phyloP scores from a whole-genome alignment of 1,140 invertebrate species.

The Rhizoglyphus robini region DNA sequence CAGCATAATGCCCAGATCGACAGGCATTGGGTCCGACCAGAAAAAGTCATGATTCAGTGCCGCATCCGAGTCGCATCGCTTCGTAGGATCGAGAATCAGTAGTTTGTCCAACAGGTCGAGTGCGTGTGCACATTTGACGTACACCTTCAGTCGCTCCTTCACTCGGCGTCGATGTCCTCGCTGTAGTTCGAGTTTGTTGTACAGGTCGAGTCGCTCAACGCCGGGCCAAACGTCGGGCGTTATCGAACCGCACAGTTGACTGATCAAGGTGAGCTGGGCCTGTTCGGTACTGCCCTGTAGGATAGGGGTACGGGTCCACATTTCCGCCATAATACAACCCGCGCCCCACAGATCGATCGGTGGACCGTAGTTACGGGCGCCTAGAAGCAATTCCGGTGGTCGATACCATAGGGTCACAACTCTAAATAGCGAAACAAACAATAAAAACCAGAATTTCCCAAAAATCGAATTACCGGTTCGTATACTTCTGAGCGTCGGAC shows the following conservation, averaged over 20 bases:
- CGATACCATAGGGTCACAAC: constrained; percentile 97
- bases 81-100: constrained; percentile 75
- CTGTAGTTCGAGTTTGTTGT: constrained; percentile 74
- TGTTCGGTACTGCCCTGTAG: constrained; percentile 82
- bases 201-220: constrained; percentile 81
- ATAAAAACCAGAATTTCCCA: constrained; percentile 51
- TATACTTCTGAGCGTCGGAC: constrained; percentile 44
- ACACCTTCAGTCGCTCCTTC: constrained; percentile 75
- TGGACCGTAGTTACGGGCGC: constrained; percentile 88
- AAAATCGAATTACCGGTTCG: constrained; percentile 39
- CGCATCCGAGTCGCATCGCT: constrained; percentile 75
- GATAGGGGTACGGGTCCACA: constrained; percentile 75
- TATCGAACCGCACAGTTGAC: constrained; percentile 90
- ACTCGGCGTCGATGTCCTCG: constrained; percentile 80
- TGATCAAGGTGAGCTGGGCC: constrained; percentile 86
- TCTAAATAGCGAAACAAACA: constrained; percentile 45
- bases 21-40: constrained; percentile 90
- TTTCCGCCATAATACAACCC: constrained; percentile 73
- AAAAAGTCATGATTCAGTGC: constrained; percentile 96
- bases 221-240: constrained; percentile 71
- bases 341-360: constrained; percentile 97
- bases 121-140: constrained; percentile 79
- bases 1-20: constrained; percentile 78
- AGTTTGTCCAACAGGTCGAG: constrained; percentile 88
- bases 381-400: constrained; percentile 72